Conservation (phyloP, 2,113 vertebrate genomes). For the Scomber scombrus region DNA sequence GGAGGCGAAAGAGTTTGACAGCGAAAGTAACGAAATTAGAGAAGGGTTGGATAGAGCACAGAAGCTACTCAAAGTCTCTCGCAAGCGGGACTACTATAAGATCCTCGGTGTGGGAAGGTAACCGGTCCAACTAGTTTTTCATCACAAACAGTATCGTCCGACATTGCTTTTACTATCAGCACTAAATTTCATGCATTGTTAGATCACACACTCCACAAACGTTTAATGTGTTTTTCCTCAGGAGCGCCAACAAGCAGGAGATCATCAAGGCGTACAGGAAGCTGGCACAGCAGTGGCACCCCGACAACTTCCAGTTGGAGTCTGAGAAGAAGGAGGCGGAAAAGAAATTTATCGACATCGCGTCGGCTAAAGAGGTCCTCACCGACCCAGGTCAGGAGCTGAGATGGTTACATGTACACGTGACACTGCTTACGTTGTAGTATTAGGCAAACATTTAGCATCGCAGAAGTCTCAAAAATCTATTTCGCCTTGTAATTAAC, state of each 20-base stretch:
- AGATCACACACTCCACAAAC: not conserved
- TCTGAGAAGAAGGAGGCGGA: conserved; percentile 87
- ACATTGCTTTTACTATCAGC: not conserved
- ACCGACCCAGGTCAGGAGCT: conserved; percentile 85
- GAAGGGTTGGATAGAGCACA: conserved; percentile 88
- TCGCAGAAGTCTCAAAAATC: not conserved
- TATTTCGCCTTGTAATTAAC: no score
- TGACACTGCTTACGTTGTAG: not conserved
- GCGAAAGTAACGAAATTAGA: conserved; percentile 83
- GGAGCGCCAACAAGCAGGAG: conserved; percentile 85
- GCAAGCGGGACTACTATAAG: conserved; percentile 90
- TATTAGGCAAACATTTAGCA: no score
- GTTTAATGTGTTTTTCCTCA: conserved; percentile 36
- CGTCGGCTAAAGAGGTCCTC: conserved; percentile 89
- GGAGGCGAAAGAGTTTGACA: conserved; percentile 87
- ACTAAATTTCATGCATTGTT: rapidly evolving
- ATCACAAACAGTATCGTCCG: not conserved
- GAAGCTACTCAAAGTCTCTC: conserved; percentile 88
- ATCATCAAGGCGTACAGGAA: conserved; percentile 85
- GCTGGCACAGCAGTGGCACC: conserved; percentile 88
- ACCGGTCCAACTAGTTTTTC: not conserved
- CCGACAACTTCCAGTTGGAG: conserved; percentile 88
- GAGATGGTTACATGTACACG: not conserved
- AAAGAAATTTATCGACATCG: conserved; percentile 89
- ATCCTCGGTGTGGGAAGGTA: conserved; percentile 84